Evolutionary conservation across 2,888 invertebrate species (phyloP), one percentile per base, ranked within the genome.

Genomic region (Ischnus inquisitorius): DNA sequence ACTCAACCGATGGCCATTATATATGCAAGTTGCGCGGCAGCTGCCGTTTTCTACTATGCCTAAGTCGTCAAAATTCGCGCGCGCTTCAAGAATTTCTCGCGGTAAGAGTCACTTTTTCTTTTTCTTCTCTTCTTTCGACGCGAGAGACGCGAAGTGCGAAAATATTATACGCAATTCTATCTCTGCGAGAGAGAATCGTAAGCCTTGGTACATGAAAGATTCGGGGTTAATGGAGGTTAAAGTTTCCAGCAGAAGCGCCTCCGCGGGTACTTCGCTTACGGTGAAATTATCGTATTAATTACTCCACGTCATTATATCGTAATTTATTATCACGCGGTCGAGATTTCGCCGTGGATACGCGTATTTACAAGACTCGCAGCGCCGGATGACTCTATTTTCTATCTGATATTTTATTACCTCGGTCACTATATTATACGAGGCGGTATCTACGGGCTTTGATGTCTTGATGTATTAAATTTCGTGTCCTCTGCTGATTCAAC

Each of bases 191-290:
- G 69, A 46, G 22, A 22, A 39, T 19, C 64, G 62, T 69, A 25
- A 76, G 71, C 71, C 43, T 60, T 65, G 48, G 34, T 41, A 71
- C 72, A 68, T 89, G 88, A 91, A 86, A 89, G 88, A 90, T 89
- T 88, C 85, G 82, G 88, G 89, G 89, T 91, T 90, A 91, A 91
- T 90, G 89, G 89, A 89, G 90, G 88, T 90, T 87, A 85, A 74
- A 71, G 85, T 87, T 91, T 90, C 87, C 79, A 71, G 72, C 71
- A 69, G 78, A 80, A 80, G 77, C 84, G 34, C 34, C 34, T 34
- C 34, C 34, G 34, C 34, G 34, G 34, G 34, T 34, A 34, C 43
- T 51, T 39, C 69, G 74, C 46, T 41, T 74, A 75, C 69, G 80
- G 80, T 81, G 51, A 78, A 81, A 84, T 80, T 84, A 84, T 84